These are phyloP conservation scores for Caenorhabditis becei DNA, from an alignment of 2,888 invertebrate genomes.

Conservation along the genomic window DNA sequence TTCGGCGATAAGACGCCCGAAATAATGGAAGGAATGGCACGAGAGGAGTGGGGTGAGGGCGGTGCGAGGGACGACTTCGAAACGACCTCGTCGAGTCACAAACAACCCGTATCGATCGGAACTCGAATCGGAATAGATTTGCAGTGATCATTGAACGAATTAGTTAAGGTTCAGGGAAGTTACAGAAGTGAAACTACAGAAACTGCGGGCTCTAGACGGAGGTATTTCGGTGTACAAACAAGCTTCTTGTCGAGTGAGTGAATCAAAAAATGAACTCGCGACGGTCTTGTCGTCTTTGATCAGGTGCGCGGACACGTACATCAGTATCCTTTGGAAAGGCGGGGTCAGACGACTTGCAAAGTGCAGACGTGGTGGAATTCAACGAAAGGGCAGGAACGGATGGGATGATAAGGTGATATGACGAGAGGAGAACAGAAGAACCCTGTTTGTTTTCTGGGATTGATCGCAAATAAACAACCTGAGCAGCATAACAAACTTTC, in stretches of 20 bases:
- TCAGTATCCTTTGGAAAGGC: slow-evolving; percentile 29
- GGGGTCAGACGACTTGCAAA: slow-evolving; percentile 23
- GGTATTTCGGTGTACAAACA: not conserved
- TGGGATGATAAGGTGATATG: slow-evolving; percentile 6
- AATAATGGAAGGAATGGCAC: slow-evolving; percentile 18
- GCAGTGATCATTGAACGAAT: slow-evolving; percentile 13
- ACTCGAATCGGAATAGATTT: slow-evolving; percentile 8
- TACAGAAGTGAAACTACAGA: no score
- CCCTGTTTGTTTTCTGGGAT: slow-evolving; percentile 1
- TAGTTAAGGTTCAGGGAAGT: no score
- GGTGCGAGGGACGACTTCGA: slow-evolving; percentile 22
- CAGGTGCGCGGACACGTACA: slow-evolving; percentile 31
- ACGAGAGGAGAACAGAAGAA: not conserved
- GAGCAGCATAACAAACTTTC: slow-evolving; percentile 19
- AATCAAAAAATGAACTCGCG: slow-evolving; percentile 39
- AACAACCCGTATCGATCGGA: slow-evolving; percentile 47
- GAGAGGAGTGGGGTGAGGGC: slow-evolving; percentile 50
- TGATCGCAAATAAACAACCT: slow-evolving; percentile 30
- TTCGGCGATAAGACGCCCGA: slow-evolving; percentile 34
- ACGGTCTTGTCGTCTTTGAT: slow-evolving; percentile 24
- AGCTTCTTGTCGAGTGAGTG: not conserved
- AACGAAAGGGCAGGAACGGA: slow-evolving; percentile 6
- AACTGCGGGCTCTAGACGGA: not conserved
- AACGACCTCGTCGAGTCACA: slow-evolving; percentile 38
- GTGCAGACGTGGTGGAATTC: not conserved